Conservation (phyloP, 1,140 invertebrate species). For the Dufourea novaeangliae region DNA sequence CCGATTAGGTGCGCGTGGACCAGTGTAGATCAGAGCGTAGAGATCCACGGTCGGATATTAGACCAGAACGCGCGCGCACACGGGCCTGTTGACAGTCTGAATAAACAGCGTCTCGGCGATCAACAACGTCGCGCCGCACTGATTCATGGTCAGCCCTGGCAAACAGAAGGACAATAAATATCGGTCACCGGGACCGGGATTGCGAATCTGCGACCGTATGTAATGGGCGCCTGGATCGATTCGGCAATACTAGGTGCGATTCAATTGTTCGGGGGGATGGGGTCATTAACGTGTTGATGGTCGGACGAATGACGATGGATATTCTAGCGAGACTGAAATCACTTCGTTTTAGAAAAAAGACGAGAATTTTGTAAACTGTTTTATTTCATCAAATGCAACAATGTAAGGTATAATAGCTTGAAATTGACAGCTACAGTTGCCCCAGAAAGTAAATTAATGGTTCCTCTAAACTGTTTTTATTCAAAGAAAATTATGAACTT, state of each 20-base stretch:
- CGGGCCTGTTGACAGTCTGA: constrained; percentile 53
- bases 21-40: no score
- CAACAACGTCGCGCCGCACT: constrained; percentile 38
- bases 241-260: not conserved
- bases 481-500: no score
- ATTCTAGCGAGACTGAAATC: no score
- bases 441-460: no score
- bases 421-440: no score
- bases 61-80: constrained; percentile 17
- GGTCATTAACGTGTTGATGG: not conserved
- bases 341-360: no score
- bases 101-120: constrained; percentile 57
- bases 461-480: no score
- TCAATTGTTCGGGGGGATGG: not conserved
- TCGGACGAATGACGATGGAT: no score
- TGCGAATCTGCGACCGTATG: not conserved
- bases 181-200: not conserved
- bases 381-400: no score
- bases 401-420: no score
- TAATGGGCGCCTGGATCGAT: not conserved
- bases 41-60: constrained; percentile 47
- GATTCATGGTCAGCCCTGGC: constrained; percentile 38
- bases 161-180: constrained; percentile 42
- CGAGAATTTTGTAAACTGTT: no score
- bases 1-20: constrained; percentile 35